Base-by-base conservation (phyloP, 64 coral and sea anemone species). In the Pocillopora damicornis region DNA sequence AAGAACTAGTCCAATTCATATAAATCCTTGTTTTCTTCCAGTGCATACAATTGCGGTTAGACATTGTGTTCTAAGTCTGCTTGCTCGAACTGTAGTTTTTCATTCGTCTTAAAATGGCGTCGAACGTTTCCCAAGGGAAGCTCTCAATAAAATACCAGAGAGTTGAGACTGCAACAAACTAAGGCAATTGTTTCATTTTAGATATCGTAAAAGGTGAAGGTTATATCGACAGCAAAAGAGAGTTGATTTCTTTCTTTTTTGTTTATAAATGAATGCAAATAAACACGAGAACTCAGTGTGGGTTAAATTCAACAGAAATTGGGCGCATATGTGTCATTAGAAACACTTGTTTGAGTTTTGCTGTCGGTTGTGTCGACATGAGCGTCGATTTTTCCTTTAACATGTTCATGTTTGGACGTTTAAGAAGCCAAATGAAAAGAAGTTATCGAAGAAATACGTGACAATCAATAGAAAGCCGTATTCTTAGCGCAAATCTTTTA, bases 261-360 rank as follows among this genome's bases (percentile, higher is more conserved):
- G 56, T 60, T 79, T n/a, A 60, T 79, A 79, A 79, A 25, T 61
- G 59, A 51, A 78, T 60, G 77, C 51, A 79, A 79, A 60, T 60
- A 79, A 79, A 60, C 77, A 60, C 9, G 13, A 14, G 11, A 51
- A 8, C 59, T 60, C 67, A 71, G 67, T 71, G 67, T 71, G 67
- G 67, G 67, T 71, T 71, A 71, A 23, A 71, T 71, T 71, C 67
- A 71, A 71, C 67, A 71, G 67, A 11, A 20, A 51, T 4, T n/a
- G 18, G 22, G 22, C 67, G 22, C 25, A 20, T 25, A 71, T 71
- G 67, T 26, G 22, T 71, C 20, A n/a, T 25, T 26, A n/a, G 25
- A 23, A 71, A 71, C 67, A 71, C 20, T 71, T 71, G 64, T 67
- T 67, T 67, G 16, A 67, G 16, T 51, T 51, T 51, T 51, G 42